Base-by-base conservation (phyloP, 1,140 invertebrate species). In the Aphaenogaster floridana region DNA sequence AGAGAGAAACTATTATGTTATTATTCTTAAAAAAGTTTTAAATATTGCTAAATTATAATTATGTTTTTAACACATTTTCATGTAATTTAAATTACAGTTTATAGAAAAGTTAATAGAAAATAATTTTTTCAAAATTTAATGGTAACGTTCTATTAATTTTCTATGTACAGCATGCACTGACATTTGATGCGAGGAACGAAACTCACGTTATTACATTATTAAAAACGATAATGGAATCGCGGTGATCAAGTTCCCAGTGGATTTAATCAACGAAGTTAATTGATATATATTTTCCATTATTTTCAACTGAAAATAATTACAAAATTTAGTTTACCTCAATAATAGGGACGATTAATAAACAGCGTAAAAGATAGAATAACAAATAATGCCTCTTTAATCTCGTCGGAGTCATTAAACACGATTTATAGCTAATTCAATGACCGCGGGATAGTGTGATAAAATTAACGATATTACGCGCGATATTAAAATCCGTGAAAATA, bases 321-420 rank as follows among this genome's bases (percentile, higher is more conserved):
- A 57, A 69, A 81, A 64, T 50, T 21, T 45, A 68, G 7, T 54
- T 3, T 13, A 21, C 1, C 34, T 42, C 4, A 57, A 54, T 69
- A 64, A 64, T 21, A 64, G 7, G 28, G 7, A 21, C 39, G 15
- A 78, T 80, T 80, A 69, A 64, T 50, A 74, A 52, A 69, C 13
- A 50, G 1, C 15, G 39, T 28, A 28, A 54, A 80, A 3, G 28
- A 54, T 68, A 80, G 7, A 1, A 69, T 45, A 13, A 45, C 4
- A 17, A 66, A 42, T 68, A 54, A 69, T 48, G 34, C 17, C 11
- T 1, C 28, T 66, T 69, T 42, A 52, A 69, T 80, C 78, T 69
- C 13, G 28, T 69, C 36, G n/a, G 34, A 80, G 36, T 34, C 34
- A 81, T 54, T 69, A 69, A 81, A 54, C 6, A 21, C n/a, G 3